Base-by-base conservation (phyloP, 1,140 invertebrate genomes). In the Zaprionus davidi region DNA sequence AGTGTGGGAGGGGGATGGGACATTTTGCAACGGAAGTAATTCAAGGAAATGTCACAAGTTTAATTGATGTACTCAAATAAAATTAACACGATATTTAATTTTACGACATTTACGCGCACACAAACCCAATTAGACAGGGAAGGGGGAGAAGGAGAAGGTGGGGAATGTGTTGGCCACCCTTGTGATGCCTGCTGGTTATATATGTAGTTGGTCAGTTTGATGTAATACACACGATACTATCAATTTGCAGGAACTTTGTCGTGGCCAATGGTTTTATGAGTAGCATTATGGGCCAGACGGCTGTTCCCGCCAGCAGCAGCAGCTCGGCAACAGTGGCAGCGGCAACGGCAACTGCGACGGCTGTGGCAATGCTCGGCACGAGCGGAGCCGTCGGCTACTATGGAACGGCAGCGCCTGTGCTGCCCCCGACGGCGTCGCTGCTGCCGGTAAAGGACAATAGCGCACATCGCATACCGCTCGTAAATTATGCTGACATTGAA, bases 231-330 rank as follows among this genome's bases (percentile, higher is more conserved):
- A 51, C 64, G 70, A 77, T 77, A 77, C 41, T 31, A 72, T 87
- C 85, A 90, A 87, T 79, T 87, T 92, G 88, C 79, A 93, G 92
- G 75, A 92, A 92, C 80, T 93, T 93, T 91, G 92, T 92, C 73
- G 92, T 92, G 78, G 92, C 92, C 80, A 93, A 92, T 91, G 92
- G 92, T 91, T 93, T 92, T 86, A 93, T 92, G 92, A 91, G 82
- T 66, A 90, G 81, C 60, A 91, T 92, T 62, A 92, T 92, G 82
- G 88, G 88, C 46, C 91, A 91, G 41, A 55, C 62, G 4, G 36
- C 75, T 13, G 49, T 68, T 11, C 62, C 71, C 7, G 51, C 41
- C 17, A 24, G 28, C 56, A 55, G 36, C 55, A 22, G 36, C 55
- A 20, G 6, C 26, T 56, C 53, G 13, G 7, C 51, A 46, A 46